Conservation (phyloP, 2,888 invertebrate genomes). For the Phymatocera aterrima region DNA sequence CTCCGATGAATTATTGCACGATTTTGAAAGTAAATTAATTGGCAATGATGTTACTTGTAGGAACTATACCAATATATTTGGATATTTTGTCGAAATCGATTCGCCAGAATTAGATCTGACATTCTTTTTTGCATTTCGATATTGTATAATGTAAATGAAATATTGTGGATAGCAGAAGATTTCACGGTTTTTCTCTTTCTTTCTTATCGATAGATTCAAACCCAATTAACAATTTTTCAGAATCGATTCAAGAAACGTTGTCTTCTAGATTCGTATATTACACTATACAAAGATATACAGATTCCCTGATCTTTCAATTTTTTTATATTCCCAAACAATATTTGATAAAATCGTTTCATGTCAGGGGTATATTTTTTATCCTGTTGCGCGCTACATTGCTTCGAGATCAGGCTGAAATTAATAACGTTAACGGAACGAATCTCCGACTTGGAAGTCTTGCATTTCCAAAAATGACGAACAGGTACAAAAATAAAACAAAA, state of each 20-base stretch:
- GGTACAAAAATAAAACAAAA: too few species aligned
- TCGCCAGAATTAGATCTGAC: too few species aligned
- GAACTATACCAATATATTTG: neutral
- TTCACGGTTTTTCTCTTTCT: neutral
- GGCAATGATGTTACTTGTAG: neutral
- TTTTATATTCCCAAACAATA: too few species aligned
- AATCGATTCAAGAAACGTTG: neutral
- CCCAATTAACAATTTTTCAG: neutral
- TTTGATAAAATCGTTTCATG: too few species aligned
- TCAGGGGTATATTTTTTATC: neutral
- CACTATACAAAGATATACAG: neutral
- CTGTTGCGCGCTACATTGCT: neutral
- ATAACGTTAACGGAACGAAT: too few species aligned
- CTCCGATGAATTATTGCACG: too few species aligned
- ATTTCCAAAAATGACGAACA: too few species aligned
- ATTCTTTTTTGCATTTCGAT: too few species aligned
- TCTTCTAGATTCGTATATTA: neutral
- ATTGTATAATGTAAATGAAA: too few species aligned
- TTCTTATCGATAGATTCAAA: neutral
- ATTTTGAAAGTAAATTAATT: too few species aligned
- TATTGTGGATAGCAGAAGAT: neutral
- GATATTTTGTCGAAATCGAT: neutral
- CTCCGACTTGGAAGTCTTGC: too few species aligned
- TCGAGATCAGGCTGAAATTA: too few species aligned
- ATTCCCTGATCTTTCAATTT: neutral